Evolutionary conservation across 2,888 invertebrate genomes (phyloP).

Genomic region (Drosophila yooni): DNA sequence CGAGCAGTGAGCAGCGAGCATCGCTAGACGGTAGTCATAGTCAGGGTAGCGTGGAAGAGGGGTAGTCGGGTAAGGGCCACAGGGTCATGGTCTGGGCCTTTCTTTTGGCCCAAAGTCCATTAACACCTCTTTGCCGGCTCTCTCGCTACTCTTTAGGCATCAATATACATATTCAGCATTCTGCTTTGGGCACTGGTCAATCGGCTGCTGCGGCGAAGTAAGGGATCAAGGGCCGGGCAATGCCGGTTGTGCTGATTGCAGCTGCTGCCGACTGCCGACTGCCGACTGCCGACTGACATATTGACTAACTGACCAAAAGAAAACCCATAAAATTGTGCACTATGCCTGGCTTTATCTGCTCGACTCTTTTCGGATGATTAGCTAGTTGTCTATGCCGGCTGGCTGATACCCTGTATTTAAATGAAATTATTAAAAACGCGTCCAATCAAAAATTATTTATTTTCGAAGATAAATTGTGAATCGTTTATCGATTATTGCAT

Average conservation of each 20-base stretch:
- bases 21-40: neutral
- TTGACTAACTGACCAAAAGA: neutral
- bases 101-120: conserved; percentile 66
- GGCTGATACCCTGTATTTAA: conserved; percentile 21
- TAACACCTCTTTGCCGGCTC: conserved; percentile 67
- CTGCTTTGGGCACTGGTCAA: conserved; percentile 45
- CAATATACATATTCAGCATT: neutral
- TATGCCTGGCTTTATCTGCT: conserved; percentile 39
- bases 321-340: conserved; percentile 41
- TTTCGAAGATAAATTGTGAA: neutral
- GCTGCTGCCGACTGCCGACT: conserved; percentile 31
- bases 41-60: conserved; percentile 23
- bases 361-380: neutral
- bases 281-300: neutral
- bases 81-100: conserved; percentile 57
- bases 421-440: neutral
- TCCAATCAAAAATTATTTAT: neutral
- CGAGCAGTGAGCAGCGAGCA: neutral
- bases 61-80: neutral
- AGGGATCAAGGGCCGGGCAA: neutral
- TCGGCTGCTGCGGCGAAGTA: conserved; percentile 1
- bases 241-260: conserved; percentile 27
- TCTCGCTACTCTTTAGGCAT: conserved; percentile 3
- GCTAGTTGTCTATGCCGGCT: neutral
- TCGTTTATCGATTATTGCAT: neutral